Base-by-base conservation (phyloP, 92 coral and sea anemone species). In the Porites divaricata region DNA sequence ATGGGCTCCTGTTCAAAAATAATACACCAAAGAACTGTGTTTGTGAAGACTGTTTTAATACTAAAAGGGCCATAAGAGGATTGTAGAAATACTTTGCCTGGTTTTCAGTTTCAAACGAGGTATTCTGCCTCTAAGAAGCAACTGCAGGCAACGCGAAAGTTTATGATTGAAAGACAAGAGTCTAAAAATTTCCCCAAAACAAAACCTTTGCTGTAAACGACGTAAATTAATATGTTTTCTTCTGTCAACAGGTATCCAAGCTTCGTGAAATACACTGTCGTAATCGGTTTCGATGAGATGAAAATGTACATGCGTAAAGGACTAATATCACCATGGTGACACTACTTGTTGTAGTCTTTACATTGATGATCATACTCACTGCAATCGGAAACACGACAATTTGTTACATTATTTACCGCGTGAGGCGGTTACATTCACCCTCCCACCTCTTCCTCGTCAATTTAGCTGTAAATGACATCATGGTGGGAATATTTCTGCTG, bases 401-500 rank as follows among this genome's bases (percentile, higher is more conserved):
- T 19, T 92, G 93, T 66, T 76, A 78, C 73, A 81, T 92, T 13
- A 94, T 94, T 61, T 81, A 81, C 68, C 89, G 89, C 9, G 98
- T 94, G 12, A 88, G 98, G 77, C 83, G 89, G 6, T 89, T 94
- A 20, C 92, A 93, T 68, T 92, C 89, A 63, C 95, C 95, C 45
- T 83, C 98, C 23, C 91, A 94, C 70, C 88, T 92, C 74, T 86
- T 94, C 79, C 78, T 94, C 71, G 95, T 77, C 22, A 94, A 94
- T 75, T 73, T 94, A 63, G 95, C 98, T 6, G 77, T 92, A 54
- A 92, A 84, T 70, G 98, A 94, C 78, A 92, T 87, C 64, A 69
- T 92, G 52, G 91, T 92, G 19, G 92, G 94, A 8, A 51, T 92
- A 13, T 79, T 88, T 48, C 79, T 92, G 73, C 86, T 94, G 20